Percentiles rank a stretch among this genome's conserved stretches.
These are phyloP conservation scores for Petrolisthes cinctipes DNA, from an alignment of 2,888 invertebrate genomes.

Conservation along the genomic window DNA sequence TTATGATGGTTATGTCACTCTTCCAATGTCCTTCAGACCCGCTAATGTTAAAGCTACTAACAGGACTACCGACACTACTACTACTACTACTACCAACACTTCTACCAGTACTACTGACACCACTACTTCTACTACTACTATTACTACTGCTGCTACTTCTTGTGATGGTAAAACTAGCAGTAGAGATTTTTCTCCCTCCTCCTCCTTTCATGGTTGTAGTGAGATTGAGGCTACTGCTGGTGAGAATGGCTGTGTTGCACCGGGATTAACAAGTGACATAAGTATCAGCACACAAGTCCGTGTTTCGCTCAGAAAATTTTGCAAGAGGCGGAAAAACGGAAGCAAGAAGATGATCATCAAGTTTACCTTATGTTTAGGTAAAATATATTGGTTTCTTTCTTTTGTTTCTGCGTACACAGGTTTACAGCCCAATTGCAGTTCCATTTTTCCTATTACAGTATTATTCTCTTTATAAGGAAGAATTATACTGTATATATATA, in stretches of 20 bases:
- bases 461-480: neutral
- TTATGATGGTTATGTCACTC: constrained; percentile 50
- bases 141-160: neutral
- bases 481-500: neutral
- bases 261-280: constrained; percentile 1
- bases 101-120: too few relatives aligned
- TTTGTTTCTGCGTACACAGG: neutral
- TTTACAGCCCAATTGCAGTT: neutral
- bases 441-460: neutral
- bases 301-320: constrained; percentile 46
- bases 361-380: constrained; percentile 56
- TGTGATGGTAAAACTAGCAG: neutral
- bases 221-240: neutral
- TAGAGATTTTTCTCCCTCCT: too few relatives aligned
- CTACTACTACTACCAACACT: neutral
- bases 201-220: neutral
- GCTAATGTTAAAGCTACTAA: neutral
- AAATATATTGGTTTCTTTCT: neutral
- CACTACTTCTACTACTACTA: neutral
- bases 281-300: constrained; percentile 44
- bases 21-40: constrained; percentile 24
- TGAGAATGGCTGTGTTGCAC: neutral
- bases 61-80: neutral
- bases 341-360: constrained; percentile 43
- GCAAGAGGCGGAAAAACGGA: constrained; percentile 39